Evolutionary conservation across 2,113 vertebrate genomes (phyloP).

Genomic region (Cathartes aura): DNA sequence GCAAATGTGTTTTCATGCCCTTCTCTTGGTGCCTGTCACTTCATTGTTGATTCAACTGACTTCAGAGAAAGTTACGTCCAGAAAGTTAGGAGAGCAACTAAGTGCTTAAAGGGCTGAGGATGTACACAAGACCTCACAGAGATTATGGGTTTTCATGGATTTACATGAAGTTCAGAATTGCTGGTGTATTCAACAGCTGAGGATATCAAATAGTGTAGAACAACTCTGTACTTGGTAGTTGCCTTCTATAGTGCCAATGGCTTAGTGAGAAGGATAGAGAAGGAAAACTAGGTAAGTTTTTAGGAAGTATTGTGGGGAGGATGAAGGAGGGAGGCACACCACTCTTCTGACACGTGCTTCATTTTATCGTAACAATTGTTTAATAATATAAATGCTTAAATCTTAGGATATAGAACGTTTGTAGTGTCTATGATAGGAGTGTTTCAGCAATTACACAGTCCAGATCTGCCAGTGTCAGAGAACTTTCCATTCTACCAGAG

Average conservation of each 20-base stretch:
- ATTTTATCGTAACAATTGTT: accelerated
- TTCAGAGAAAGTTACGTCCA: background rate
- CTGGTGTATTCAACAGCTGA: background rate
- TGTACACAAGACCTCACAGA: background rate
- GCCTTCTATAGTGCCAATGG: background rate
- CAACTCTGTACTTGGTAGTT: background rate
- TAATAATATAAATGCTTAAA: background rate
- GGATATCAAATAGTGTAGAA: background rate
- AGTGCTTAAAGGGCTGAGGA: background rate
- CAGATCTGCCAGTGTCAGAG: background rate
- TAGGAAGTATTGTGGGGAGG: background rate
- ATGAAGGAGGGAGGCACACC: background rate
- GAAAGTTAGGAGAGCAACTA: background rate
- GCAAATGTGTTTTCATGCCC: background rate
- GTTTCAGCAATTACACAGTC: background rate
- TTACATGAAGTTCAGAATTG: background rate
- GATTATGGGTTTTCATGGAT: background rate
- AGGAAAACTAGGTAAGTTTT: background rate
- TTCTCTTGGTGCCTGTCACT: background rate
- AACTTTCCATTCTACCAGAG: background rate
- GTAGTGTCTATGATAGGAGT: background rate
- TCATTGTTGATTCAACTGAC: background rate
- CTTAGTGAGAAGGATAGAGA: background rate
- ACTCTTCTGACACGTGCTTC: background rate
- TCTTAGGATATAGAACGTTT: background rate